Conservation (phyloP, 2,888 invertebrate species). For the Exocentrus adspersus region DNA sequence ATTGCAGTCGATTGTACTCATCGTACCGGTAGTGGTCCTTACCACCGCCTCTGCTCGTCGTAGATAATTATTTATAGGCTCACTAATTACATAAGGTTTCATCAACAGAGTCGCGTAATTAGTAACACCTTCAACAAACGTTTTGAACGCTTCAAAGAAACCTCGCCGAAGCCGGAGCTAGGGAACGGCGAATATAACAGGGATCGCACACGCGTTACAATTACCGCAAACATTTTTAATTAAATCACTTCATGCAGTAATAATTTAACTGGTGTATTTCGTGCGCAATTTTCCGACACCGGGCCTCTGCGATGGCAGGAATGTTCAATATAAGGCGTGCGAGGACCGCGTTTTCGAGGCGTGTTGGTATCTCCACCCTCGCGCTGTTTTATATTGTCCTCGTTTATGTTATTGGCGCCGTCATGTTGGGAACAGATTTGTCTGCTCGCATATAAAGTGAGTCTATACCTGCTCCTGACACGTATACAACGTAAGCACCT, state of each 20-base stretch:
- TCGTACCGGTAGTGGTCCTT: too few relatives aligned
- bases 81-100: background rate
- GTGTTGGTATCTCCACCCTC: constrained; percentile 25
- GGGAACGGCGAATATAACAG: background rate
- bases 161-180: background rate
- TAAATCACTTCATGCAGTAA: constrained; percentile 27
- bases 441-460: background rate
- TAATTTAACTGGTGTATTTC: constrained; percentile 29
- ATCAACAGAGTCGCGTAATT: background rate
- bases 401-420: constrained; percentile 28
- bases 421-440: constrained; percentile 24
- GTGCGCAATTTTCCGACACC: constrained; percentile 27
- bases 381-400: constrained; percentile 15
- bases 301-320: constrained; percentile 26
- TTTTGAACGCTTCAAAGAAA: background rate
- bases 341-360: constrained; percentile 20
- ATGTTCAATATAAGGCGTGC: constrained; percentile 34
- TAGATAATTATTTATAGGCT: background rate
- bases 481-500: too few relatives aligned
- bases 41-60: too few relatives aligned
- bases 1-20: too few relatives aligned
- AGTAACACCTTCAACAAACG: background rate
- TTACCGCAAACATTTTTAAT: constrained; percentile 27
- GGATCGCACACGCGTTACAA: background rate
- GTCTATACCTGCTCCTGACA: background rate